Percentiles rank a stretch among this genome's conserved stretches.
phyloP scores from a whole-genome alignment of 2,888 invertebrate species.

The Pyrrhia umbra region DNA sequence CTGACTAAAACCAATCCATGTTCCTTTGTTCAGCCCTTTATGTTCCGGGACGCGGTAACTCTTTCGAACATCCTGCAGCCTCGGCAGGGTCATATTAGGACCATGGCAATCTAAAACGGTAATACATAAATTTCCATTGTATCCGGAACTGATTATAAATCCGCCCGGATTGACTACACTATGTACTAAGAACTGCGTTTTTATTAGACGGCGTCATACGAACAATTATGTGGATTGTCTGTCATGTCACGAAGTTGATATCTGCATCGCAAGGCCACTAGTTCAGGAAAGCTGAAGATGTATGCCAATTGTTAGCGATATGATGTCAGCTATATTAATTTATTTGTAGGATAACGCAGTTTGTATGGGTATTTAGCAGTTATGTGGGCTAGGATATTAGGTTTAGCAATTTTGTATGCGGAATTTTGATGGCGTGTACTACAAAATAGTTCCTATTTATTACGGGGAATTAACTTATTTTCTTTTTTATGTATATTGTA shows the following conservation, averaged over 20 bases:
- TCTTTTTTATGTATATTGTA: too few relatives aligned
- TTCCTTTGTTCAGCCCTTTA: too few relatives aligned
- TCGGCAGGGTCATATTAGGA: too few relatives aligned
- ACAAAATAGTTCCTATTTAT: too few relatives aligned
- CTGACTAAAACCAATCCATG: too few relatives aligned
- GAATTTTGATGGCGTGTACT: too few relatives aligned
- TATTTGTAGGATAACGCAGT: conserved; percentile 29
- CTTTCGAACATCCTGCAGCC: too few relatives aligned
- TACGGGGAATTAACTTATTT: too few relatives aligned
- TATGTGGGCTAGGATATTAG: neutral
- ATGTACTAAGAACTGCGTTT: conserved; percentile 38
- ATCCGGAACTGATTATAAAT: conserved; percentile 30
- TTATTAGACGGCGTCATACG: conserved; percentile 34
- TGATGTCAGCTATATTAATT: conserved; percentile 44
- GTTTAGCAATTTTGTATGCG: too few relatives aligned
- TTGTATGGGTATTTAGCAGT: conserved; percentile 3
- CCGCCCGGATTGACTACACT: conserved; percentile 28
- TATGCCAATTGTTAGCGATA: conserved; percentile 21
- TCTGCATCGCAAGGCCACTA: conserved; percentile 42
- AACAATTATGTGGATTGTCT: conserved; percentile 30
- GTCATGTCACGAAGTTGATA: conserved; percentile 55
- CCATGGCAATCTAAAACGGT: neutral
- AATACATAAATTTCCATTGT: conserved; percentile 16
- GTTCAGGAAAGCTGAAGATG: conserved; percentile 42
- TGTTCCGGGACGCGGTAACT: too few relatives aligned